A percentile compares a stretch with the other conserved stretches of the same genome.
Evolutionary conservation across 1,140 invertebrate species (phyloP).

Genomic region (Brachionus calyciflorus): DNA sequence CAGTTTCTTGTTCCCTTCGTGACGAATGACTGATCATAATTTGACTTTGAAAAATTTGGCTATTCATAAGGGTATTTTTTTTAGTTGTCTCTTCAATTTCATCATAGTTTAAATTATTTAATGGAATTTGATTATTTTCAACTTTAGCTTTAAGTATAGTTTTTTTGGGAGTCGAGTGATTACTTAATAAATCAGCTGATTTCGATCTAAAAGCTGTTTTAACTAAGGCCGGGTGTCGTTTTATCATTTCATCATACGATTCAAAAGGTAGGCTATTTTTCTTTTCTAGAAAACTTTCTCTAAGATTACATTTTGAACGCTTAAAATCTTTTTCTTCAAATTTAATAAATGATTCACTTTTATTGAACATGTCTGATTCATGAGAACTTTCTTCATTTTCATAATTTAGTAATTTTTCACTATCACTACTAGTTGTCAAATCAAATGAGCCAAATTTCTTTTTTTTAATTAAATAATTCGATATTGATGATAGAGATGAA

Average conservation of each 20-base stretch:
- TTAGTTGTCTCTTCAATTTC: constrained; percentile 20
- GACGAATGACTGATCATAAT: neutral
- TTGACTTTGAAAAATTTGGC: neutral
- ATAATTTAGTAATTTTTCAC: neutral
- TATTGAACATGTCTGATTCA: neutral
- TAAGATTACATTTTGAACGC: neutral
- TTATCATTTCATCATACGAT: neutral
- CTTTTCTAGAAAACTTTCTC: neutral
- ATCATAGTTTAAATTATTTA: neutral
- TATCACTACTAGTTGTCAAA: neutral
- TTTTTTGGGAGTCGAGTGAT: neutral
- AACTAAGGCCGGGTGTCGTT: neutral
- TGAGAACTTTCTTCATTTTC: neutral
- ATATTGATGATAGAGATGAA: neutral
- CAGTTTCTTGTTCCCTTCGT: neutral
- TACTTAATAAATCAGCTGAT: constrained; percentile 27
- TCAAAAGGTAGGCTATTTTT: neutral
- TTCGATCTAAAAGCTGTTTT: neutral
- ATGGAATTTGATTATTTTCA: neutral
- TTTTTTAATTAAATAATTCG: neutral
- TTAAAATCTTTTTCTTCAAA: constrained; percentile 8
- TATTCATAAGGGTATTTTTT: constrained; percentile 18
- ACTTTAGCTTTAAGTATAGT: constrained; percentile 18
- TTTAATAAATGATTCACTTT: neutral
- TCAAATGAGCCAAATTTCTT: neutral